Conservation (phyloP, 2,113 vertebrate genomes). For the Cyanoderma ruficeps region DNA sequence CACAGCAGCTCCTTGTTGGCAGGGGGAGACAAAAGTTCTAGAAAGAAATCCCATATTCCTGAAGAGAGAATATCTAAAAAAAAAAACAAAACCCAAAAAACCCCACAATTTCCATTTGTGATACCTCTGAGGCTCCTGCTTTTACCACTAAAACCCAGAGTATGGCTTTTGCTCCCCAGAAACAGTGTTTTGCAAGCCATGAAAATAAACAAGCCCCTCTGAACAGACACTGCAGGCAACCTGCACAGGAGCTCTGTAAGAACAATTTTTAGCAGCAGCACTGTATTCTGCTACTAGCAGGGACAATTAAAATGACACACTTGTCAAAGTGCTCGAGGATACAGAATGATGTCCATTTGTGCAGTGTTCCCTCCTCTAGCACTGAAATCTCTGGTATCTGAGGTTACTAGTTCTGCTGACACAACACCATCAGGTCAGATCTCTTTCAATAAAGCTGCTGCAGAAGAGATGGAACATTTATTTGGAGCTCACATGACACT, state of each 20-base stretch:
- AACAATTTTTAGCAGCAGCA: neutral
- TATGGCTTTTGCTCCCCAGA: neutral
- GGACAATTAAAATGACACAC: neutral
- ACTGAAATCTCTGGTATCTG: neutral
- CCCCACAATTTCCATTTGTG: neutral
- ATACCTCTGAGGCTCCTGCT: neutral
- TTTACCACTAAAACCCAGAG: neutral
- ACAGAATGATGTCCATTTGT: neutral
- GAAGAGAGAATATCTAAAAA: neutral
- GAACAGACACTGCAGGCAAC: neutral
- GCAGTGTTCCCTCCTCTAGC: neutral
- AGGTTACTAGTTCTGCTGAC: neutral
- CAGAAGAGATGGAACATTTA: conserved; percentile 16
- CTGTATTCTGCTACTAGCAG: neutral
- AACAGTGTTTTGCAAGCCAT: neutral
- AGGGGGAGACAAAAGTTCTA: neutral
- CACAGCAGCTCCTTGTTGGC: neutral
- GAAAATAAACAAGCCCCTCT: neutral
- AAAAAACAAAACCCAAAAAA: neutral
- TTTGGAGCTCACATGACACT: neutral
- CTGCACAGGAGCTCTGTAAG: neutral
- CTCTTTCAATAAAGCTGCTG: neutral
- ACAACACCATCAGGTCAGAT: conserved; percentile 9
- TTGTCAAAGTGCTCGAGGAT: neutral
- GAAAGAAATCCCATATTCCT: neutral